Conservation (phyloP, 2,888 invertebrate species). For the Hydroisotoma schaefferi region DNA sequence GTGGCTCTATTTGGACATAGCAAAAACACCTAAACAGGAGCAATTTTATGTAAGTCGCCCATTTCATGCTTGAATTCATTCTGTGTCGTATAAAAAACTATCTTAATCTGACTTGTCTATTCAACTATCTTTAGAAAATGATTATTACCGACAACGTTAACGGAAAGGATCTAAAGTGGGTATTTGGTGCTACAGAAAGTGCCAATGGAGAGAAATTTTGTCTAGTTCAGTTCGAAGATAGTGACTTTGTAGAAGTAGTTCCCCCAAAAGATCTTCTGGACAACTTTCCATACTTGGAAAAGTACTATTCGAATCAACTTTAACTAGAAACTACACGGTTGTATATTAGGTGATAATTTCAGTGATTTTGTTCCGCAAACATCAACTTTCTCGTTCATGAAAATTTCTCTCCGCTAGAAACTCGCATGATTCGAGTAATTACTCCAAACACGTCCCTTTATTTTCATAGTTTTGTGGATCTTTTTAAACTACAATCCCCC, state of each 20-base stretch:
- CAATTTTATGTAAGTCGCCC: slow-evolving; percentile 11
- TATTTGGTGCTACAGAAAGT: slow-evolving; percentile 21
- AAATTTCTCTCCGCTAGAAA: no score
- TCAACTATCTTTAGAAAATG: slow-evolving; percentile 11
- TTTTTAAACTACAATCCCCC: no score
- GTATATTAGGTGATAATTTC: no score
- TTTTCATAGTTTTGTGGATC: no score
- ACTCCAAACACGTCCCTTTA: no score
- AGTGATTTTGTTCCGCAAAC: no score
- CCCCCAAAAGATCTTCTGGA: slow-evolving; percentile 13
- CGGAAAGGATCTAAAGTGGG: slow-evolving; percentile 12
- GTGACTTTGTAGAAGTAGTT: slow-evolving; percentile 18
- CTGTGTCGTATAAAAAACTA: background rate
- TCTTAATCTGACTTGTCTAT: background rate
- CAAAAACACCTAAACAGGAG: background rate
- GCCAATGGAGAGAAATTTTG: slow-evolving; percentile 17
- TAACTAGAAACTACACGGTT: no score
- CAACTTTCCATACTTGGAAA: slow-evolving; percentile 13
- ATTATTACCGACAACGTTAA: slow-evolving; percentile 26
- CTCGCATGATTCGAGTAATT: no score
- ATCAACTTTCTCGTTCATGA: no score
- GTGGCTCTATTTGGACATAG: slow-evolving; percentile 1
- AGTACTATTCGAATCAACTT: no score
- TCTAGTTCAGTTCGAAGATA: slow-evolving; percentile 26
- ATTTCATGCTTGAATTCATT: background rate